A percentile compares a stretch with the other conserved stretches of the same genome.
phyloP scores from a whole-genome alignment of 1,140 invertebrate species.

The Drosophila repletoides region DNA sequence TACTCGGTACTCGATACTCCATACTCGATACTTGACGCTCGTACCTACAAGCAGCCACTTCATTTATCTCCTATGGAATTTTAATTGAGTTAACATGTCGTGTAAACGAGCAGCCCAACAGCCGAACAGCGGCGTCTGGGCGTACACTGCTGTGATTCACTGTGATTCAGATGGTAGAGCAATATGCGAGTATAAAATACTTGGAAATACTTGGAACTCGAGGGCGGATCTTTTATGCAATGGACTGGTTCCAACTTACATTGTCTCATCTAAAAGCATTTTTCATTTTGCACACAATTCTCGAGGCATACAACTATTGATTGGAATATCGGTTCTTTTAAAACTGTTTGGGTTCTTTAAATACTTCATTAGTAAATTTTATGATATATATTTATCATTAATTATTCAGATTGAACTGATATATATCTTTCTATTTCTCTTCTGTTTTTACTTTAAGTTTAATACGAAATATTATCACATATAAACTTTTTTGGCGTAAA shows the following conservation, averaged over 20 bases:
- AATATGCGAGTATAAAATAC: not conserved
- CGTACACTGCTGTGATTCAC: no score
- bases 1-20: no score
- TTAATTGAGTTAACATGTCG: slow-evolving; percentile 61
- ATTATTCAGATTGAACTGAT: no score
- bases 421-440: no score
- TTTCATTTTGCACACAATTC: no score
- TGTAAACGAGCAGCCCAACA: slow-evolving; percentile 41
- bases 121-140: slow-evolving; percentile 14
- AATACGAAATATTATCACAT: no score
- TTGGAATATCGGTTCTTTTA: not conserved
- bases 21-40: no score
- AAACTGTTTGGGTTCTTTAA: not conserved
- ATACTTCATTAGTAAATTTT: no score
- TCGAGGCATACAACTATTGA: not conserved
- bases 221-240: not conserved
- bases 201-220: not conserved
- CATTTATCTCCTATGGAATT: slow-evolving; percentile 60
- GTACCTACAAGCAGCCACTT: slow-evolving; percentile 48
- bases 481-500: no score
- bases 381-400: no score
- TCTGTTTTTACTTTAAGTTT: no score
- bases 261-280: not conserved
- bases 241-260: slow-evolving; percentile 16
- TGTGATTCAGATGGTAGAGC: slow-evolving; percentile 20